Percentiles rank a stretch among this genome's conserved stretches.
Conservation (phyloP, 1,140 invertebrate genomes). For the Scaptomyza pallida region DNA sequence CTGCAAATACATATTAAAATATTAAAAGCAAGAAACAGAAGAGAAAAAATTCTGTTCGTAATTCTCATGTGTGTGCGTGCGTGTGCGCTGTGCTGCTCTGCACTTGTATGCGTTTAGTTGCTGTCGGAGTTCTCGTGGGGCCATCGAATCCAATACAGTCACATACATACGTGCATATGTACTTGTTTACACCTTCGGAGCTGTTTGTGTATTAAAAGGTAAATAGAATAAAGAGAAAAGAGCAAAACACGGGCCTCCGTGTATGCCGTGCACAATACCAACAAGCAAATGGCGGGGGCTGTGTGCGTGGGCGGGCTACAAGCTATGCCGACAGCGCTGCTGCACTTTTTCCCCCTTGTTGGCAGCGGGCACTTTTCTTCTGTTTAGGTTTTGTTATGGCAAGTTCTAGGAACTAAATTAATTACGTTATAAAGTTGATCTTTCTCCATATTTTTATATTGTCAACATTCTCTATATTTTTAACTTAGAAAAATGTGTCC, state of each 20-base stretch:
- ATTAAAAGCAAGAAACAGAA: constrained; percentile 65
- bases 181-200: constrained; percentile 64
- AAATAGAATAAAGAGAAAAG: constrained; percentile 70
- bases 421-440: constrained; percentile 1
- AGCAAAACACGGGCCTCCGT: constrained; percentile 51
- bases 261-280: constrained; percentile 45
- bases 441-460: constrained; percentile 4
- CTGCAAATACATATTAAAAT: constrained; percentile 75
- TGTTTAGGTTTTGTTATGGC: constrained; percentile 27
- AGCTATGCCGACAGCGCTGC: background rate
- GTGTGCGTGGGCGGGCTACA: constrained; percentile 45
- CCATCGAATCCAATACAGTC: constrained; percentile 39
- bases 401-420: constrained; percentile 31
- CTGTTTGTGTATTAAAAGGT: constrained; percentile 72
- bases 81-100: constrained; percentile 27
- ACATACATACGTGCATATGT: constrained; percentile 44
- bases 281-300: constrained; percentile 38
- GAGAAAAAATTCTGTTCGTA: constrained; percentile 35
- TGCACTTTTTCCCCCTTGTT: constrained; percentile 39
- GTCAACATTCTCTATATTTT: constrained; percentile 7
- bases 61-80: constrained; percentile 1
- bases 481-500: background rate
- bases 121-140: constrained; percentile 18
- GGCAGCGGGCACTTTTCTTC: constrained; percentile 1
- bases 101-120: constrained; percentile 19